These are phyloP conservation scores for Lumbricus terrestris DNA, from an alignment of 2,888 invertebrate genomes.

Conservation along the genomic window DNA sequence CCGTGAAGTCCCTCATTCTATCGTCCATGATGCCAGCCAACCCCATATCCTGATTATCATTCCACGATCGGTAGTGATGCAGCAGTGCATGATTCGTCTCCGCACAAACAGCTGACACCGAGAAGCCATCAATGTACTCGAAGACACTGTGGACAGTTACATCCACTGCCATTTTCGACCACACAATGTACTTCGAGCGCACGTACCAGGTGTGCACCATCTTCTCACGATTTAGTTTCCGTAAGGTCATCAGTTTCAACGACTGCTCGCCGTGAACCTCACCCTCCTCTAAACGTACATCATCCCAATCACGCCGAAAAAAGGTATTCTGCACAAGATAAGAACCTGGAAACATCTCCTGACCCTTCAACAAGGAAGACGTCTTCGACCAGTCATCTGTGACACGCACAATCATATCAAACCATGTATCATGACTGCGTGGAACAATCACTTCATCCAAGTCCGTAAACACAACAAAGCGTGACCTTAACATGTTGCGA, in stretches of 20 bases:
- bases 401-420: not conserved
- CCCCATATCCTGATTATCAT: not conserved
- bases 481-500: slow-evolving; percentile 31
- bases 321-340: slow-evolving; percentile 85
- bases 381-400: not conserved
- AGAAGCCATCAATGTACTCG: not conserved
- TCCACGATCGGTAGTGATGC: slow-evolving; percentile 26
- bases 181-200: slow-evolving; percentile 71
- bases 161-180: slow-evolving; percentile 17
- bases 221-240: slow-evolving; percentile 73
- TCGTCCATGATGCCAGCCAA: not conserved
- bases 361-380: not conserved
- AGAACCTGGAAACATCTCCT: slow-evolving; percentile 67
- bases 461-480: slow-evolving; percentile 36
- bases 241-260: slow-evolving; percentile 40
- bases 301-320: slow-evolving; percentile 70
- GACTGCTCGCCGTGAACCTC: not conserved
- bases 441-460: slow-evolving; percentile 38
- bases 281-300: not conserved
- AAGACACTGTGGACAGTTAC: slow-evolving; percentile 28
- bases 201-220: slow-evolving; percentile 80
- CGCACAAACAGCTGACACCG: not conserved
- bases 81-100: slow-evolving; percentile 15
- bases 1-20: not conserved
- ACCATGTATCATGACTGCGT: slow-evolving; percentile 16